Percentiles rank a stretch among this genome's conserved stretches.
Conservation (phyloP, 2,113 vertebrate species). For the Lynx canadensis region DNA sequence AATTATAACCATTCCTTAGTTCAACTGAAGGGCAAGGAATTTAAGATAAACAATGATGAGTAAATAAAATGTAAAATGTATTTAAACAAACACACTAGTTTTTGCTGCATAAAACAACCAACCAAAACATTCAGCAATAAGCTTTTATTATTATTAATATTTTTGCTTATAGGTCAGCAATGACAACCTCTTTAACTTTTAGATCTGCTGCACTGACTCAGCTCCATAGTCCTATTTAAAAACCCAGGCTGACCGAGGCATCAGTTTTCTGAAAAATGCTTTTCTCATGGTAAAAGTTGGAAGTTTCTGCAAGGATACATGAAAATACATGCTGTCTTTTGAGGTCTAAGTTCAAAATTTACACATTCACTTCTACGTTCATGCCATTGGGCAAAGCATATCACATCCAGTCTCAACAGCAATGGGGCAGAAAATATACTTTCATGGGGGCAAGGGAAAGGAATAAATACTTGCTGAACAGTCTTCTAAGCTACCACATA, state of each 20-base stretch:
- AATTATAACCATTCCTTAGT: not conserved
- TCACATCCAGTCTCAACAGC: not conserved
- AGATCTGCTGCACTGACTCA: not conserved
- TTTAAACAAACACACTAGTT: not conserved
- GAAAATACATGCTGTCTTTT: not conserved
- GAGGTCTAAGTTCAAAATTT: not conserved
- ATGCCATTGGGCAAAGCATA: not conserved
- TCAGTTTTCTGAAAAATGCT: not conserved
- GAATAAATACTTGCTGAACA: not conserved
- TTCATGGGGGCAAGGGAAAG: not conserved
- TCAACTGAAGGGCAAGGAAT: conserved; percentile 8
- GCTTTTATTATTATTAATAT: not conserved
- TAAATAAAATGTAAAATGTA: not conserved
- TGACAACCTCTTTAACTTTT: not conserved
- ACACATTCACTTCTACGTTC: not conserved
- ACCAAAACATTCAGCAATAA: not conserved
- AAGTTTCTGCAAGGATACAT: not conserved
- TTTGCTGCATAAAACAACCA: not conserved
- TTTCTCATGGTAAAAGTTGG: not conserved
- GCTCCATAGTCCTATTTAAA: not conserved
- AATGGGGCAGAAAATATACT: not conserved
- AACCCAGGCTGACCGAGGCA: not conserved
- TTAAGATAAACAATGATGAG: not conserved
- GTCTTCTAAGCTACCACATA: not conserved
- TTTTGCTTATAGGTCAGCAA: not conserved